Percentiles rank a stretch among this genome's conserved stretches.
Evolutionary conservation across 2,113 vertebrate species (phyloP).

Genomic region (Nettapus auritus): DNA sequence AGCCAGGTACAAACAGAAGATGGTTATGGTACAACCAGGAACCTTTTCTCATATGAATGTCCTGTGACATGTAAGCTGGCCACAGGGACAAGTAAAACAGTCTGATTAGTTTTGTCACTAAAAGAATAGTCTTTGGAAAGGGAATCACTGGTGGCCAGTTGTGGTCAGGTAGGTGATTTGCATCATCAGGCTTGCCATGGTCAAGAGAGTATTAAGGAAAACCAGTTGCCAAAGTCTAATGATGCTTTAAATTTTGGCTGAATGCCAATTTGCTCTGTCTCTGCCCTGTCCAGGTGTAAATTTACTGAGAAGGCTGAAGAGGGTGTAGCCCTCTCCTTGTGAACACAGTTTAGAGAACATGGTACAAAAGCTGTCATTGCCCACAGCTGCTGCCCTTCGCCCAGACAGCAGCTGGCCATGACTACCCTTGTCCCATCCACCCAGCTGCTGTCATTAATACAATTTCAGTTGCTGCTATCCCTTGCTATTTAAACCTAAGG

Average conservation of each 20-base stretch:
- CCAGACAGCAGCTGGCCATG: background rate
- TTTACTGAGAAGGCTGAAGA: background rate
- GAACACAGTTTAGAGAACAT: background rate
- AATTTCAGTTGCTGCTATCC: background rate
- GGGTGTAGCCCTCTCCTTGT: background rate
- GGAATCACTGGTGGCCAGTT: background rate
- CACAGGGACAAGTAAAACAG: background rate
- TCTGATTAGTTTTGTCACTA: background rate
- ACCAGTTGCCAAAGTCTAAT: background rate
- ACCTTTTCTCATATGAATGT: background rate
- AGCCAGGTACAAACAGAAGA: background rate
- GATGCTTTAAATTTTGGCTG: background rate
- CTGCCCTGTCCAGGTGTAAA: background rate
- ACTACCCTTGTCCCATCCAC: background rate
- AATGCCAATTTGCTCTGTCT: background rate
- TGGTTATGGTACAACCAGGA: rapidly evolving
- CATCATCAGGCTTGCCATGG: background rate
- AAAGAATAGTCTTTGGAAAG: background rate
- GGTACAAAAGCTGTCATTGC: background rate
- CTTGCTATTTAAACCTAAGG: background rate
- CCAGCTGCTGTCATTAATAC: background rate
- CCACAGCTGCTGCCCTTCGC: background rate
- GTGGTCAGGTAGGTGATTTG: background rate
- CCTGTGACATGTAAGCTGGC: background rate
- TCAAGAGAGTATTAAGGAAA: background rate